phyloP scores from a whole-genome alignment of 2,888 invertebrate genomes.

The Mystacides longicornis region DNA sequence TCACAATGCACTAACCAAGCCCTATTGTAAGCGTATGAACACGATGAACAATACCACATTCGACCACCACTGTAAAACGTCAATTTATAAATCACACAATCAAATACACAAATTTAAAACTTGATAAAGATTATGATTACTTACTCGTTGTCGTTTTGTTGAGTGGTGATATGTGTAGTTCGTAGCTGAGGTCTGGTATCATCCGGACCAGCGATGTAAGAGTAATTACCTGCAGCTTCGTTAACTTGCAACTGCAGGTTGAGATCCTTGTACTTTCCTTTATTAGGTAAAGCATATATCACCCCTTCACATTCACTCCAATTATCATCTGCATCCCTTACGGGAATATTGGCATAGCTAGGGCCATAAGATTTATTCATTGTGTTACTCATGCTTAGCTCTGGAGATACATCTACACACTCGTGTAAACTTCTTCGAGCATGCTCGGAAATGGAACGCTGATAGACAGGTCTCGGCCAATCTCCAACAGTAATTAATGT shows the following conservation, averaged over 20 bases:
- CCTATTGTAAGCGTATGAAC: conserved; percentile 83
- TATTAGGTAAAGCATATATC: conserved; percentile 46
- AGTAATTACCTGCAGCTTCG: conserved; percentile 44
- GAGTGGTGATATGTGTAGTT: conserved; percentile 26
- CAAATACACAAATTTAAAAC: too few species aligned
- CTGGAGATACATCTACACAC: conserved; percentile 30
- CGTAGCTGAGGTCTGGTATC: neutral
- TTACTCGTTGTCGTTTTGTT: conserved; percentile 11
- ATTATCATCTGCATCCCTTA: conserved; percentile 10
- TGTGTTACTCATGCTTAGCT: neutral
- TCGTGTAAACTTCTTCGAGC: conserved; percentile 42
- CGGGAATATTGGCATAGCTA: conserved; percentile 1
- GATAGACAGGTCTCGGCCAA: conserved; percentile 36
- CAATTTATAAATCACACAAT: neutral
- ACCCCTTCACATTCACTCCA: conserved; percentile 52
- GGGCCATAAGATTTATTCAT: conserved; percentile 1
- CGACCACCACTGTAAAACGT: conserved; percentile 35
- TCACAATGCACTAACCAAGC: conserved; percentile 74
- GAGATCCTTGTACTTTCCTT: conserved; percentile 46
- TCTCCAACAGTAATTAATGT: conserved; percentile 3
- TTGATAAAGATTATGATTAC: too few species aligned
- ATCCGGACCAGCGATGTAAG: conserved; percentile 43
- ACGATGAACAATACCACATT: conserved; percentile 84
- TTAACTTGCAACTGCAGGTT: conserved; percentile 46
- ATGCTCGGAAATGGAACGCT: conserved; percentile 45